phyloP scores from a whole-genome alignment of 1,140 invertebrate genomes.

The Zaprionus lachaisei region DNA sequence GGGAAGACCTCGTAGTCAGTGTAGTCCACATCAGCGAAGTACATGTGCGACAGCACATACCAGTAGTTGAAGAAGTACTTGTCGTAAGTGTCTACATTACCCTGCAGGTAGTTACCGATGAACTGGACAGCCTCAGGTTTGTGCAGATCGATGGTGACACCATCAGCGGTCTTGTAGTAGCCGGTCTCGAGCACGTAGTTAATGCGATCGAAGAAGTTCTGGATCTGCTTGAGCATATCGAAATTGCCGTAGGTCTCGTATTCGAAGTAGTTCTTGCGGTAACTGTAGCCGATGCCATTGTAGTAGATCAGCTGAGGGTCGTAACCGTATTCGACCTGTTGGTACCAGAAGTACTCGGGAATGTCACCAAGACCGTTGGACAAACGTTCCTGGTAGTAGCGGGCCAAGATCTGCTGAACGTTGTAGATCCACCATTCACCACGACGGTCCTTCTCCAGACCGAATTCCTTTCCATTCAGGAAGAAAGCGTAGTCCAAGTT shows the following conservation, averaged over 20 bases:
- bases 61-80: conserved; percentile 86
- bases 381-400: conserved; percentile 89
- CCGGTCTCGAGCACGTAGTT: conserved; percentile 88
- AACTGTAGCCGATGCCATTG: conserved; percentile 88
- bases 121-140: conserved; percentile 86
- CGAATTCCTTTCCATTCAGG: conserved; percentile 85
- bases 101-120: conserved; percentile 89
- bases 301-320: conserved; percentile 87
- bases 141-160: conserved; percentile 85
- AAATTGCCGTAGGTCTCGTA: conserved; percentile 69
- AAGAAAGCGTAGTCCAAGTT: conserved; percentile 88
- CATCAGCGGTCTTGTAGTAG: conserved; percentile 85
- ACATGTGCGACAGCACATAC: conserved; percentile 85
- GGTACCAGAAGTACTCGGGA: conserved; percentile 86
- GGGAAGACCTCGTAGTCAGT: conserved; percentile 70
- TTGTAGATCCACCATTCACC: conserved; percentile 88
- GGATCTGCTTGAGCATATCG: conserved; percentile 60
- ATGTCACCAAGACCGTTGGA: conserved; percentile 88
- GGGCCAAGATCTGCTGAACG: conserved; percentile 87
- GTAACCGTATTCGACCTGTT: conserved; percentile 87
- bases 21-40: conserved; percentile 81
- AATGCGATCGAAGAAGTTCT: conserved; percentile 87
- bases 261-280: conserved; percentile 85
- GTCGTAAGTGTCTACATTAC: conserved; percentile 88
- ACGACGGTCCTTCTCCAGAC: conserved; percentile 85